These are phyloP conservation scores for Pyxicephalus adspersus DNA, from an alignment of 2,113 vertebrate genomes.

Conservation along the genomic window DNA sequence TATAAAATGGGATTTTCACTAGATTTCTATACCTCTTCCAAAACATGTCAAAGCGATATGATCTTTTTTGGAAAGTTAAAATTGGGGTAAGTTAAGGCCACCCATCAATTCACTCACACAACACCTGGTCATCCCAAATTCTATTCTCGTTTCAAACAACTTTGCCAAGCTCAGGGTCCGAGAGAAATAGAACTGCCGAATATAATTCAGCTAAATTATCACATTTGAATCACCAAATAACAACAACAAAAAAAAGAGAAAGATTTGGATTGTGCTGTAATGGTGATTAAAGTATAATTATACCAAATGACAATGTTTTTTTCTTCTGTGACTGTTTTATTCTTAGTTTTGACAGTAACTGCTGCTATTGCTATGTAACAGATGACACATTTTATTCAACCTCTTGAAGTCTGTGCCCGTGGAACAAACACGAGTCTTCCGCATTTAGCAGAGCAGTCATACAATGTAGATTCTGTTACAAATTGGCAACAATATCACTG, in stretches of 20 bases:
- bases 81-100: too few relatives aligned
- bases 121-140: too few relatives aligned
- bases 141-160: too few relatives aligned
- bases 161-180: too few relatives aligned
- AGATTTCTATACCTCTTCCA: too few relatives aligned
- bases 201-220: too few relatives aligned
- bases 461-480: constrained; percentile 64
- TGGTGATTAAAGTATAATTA: constrained; percentile 34
- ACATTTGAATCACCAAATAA: too few relatives aligned
- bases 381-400: constrained; percentile 50
- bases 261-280: constrained; percentile 10
- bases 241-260: neutral
- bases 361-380: constrained; percentile 47
- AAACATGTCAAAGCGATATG: too few relatives aligned
- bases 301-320: constrained; percentile 19
- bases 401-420: constrained; percentile 40
- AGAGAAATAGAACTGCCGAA: too few relatives aligned
- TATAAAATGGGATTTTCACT: too few relatives aligned
- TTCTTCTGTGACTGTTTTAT: constrained; percentile 34
- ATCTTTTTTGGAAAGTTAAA: too few relatives aligned
- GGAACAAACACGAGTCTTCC: constrained; percentile 47
- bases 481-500: constrained; percentile 63
- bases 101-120: too few relatives aligned
- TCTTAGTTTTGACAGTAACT: constrained; percentile 48
- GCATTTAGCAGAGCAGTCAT: constrained; percentile 45